phyloP scores from a whole-genome alignment of 2,797 vertebrate genomes.

The Sebastes hubbsi region DNA sequence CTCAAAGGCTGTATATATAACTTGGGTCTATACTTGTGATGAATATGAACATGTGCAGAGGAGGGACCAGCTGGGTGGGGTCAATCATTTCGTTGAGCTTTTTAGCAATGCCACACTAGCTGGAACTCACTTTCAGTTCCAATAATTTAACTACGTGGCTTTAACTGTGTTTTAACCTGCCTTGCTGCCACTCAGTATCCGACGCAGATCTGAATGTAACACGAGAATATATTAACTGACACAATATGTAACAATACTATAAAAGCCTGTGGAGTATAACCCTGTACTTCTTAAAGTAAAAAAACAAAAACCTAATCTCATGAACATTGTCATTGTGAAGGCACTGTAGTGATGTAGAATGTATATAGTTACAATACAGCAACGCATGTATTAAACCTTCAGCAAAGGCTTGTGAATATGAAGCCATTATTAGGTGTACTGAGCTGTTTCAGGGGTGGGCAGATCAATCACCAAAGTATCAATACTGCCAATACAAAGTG shows the following conservation, averaged over 20 bases:
- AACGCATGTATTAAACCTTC: not conserved
- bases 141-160: not conserved
- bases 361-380: not conserved
- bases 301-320: not conserved
- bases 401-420: not conserved
- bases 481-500: not conserved
- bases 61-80: not conserved
- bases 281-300: constrained; percentile 1
- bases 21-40: not conserved
- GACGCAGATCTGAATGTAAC: not conserved
- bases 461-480: not conserved
- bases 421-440: not conserved
- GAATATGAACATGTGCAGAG: not conserved
- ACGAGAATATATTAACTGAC: not conserved
- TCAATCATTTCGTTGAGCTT: not conserved
- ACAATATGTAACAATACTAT: constrained; percentile 15
- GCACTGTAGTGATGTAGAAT: constrained; percentile 33
- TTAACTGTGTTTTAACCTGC: not conserved
- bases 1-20: not conserved
- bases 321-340: constrained; percentile 28
- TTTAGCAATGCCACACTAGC: not conserved
- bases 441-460: not conserved
- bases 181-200: not conserved
- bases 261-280: constrained; percentile 16
- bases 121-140: not conserved